Percentiles rank a stretch among this genome's conserved stretches.
Evolutionary conservation across 2,888 invertebrate genomes (phyloP).

Genomic region (Heterodera filipjevi): DNA sequence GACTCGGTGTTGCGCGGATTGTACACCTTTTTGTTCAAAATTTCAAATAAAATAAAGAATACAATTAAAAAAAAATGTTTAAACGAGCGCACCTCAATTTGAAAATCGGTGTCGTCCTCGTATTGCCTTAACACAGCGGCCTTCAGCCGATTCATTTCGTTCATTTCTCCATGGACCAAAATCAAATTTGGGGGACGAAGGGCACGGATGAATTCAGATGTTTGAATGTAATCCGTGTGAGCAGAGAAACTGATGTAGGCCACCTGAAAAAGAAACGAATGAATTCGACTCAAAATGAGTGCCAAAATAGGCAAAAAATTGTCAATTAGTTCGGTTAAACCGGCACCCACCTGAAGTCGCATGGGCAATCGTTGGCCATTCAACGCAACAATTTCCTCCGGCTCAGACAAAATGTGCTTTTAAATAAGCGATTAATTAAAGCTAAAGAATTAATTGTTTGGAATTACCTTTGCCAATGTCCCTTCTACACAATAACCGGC

Average conservation of each 20-base stretch:
- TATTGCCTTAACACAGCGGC: constrained; percentile 74
- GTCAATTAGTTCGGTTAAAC: too few relatives aligned
- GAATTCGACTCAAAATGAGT: neutral
- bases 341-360: constrained; percentile 57
- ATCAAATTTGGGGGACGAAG: constrained; percentile 93
- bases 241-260: constrained; percentile 98
- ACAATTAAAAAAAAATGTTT: neutral
- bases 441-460: constrained; percentile 44
- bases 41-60: neutral
- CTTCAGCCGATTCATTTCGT: constrained; percentile 95
- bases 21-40: constrained; percentile 72
- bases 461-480: constrained; percentile 68
- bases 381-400: constrained; percentile 93
- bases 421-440: neutral
- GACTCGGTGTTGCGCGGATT: constrained; percentile 94
- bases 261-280: neutral
- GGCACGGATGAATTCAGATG: constrained; percentile 91
- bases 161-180: constrained; percentile 95
- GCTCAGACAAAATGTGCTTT: constrained; percentile 85
- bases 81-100: constrained; percentile 41
- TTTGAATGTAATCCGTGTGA: constrained; percentile 96
- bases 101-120: constrained; percentile 45
- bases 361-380: constrained; percentile 91
- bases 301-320: neutral
- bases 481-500: constrained; percentile 79